Base-by-base conservation (phyloP, 2,888 invertebrate genomes). In the Ophion ellenae region DNA sequence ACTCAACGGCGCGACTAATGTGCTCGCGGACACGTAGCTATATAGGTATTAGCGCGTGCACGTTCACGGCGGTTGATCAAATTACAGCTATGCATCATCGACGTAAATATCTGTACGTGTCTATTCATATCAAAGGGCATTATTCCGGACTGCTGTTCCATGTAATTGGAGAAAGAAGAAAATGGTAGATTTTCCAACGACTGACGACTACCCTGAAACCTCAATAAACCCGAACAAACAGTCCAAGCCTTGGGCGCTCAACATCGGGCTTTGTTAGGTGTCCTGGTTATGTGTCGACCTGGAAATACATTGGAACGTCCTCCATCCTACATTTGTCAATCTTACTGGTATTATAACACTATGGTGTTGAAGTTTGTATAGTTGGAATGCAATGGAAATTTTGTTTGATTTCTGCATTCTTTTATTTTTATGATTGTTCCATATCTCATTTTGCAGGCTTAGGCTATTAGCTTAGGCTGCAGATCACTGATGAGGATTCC, bases 1-100 rank as follows among this genome's bases (percentile, higher is more conserved):
- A 64, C 77, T 69, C 77, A 84, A 47, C 70, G 85, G 83, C 86
- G 84, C 88, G 89, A 88, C 87, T 90, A 88, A 89, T 87, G 83
- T 77, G 40, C 74, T 83, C 73, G 45, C 57, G 67, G 66, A 73
- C 71, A 59, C 40, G 20, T 20, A 73, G 36, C 28, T 64, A 61
- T n/a, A 73, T 73, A 40, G 28, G 73, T 80, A 77, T 81, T 84
- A 47, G 11, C 53, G 71, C 24, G 28, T 75, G 40, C 24, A 28
- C 53, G 20, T 63, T 20, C 24, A 53, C 4, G 17, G 47, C 10
- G 61, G 61, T 17, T 45, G 59, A 75, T 71, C 69, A 66, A 32
- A 82, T 61, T 66, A 64, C 28, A 32, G 20, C 57, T 14, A 40
- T 71, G 20, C 17, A 63, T n/a, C 61, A 70, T 70, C 64, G 64